These are phyloP conservation scores for Rhopalosiphum maidis DNA, from an alignment of 1,140 invertebrate species.

Conservation along the genomic window DNA sequence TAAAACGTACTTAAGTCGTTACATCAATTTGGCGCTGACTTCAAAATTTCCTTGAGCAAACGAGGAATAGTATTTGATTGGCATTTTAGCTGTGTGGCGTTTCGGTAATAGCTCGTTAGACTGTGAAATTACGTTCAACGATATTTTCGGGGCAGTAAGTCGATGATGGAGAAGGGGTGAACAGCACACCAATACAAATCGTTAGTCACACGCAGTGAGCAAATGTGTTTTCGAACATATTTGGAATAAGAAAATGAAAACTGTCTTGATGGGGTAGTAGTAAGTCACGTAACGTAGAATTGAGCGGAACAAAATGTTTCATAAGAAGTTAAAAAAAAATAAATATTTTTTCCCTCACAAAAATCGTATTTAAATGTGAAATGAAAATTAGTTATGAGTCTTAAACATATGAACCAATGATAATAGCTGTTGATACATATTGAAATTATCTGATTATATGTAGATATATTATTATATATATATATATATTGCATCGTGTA, in stretches of 20 bases:
- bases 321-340: background rate
- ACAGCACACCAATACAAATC: constrained; percentile 29
- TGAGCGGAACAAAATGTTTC: background rate
- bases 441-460: background rate
- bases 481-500: background rate
- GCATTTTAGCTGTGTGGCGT: background rate
- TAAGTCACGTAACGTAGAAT: constrained; percentile 9
- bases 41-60: constrained; percentile 23
- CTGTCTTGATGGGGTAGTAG: background rate
- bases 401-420: background rate
- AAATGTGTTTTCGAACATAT: constrained; percentile 48
- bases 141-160: constrained; percentile 20
- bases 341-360: background rate
- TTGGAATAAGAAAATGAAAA: constrained; percentile 39
- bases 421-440: background rate
- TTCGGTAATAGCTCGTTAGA: constrained; percentile 39
- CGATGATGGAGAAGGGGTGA: background rate
- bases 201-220: constrained; percentile 50
- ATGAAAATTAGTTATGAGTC: background rate
- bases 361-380: background rate
- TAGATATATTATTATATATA: too few species aligned
- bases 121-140: constrained; percentile 48
- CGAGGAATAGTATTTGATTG: constrained; percentile 25
- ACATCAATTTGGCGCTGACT: background rate
- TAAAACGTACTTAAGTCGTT: constrained; percentile 25